phyloP scores from a whole-genome alignment of 2,888 invertebrate species.

The Zootermopsis nevadensis region DNA sequence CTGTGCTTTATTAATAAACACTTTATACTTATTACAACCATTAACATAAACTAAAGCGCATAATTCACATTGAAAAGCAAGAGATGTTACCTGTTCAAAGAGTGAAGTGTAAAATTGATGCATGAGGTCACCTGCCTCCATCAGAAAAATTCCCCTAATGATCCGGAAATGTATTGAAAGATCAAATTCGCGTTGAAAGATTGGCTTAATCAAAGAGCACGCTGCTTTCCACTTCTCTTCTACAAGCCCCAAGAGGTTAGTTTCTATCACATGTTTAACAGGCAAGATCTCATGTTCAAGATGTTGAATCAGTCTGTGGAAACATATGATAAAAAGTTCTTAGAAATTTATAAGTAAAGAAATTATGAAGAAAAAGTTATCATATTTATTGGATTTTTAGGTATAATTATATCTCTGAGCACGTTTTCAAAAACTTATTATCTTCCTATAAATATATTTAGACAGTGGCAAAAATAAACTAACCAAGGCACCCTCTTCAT shows the following conservation, averaged over 20 bases:
- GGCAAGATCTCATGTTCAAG: constrained; percentile 61
- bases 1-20: too few species aligned
- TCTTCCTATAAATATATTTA: too few species aligned
- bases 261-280: constrained; percentile 62
- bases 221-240: constrained; percentile 62
- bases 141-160: constrained; percentile 66
- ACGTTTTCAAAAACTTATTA: too few species aligned
- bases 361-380: too few species aligned
- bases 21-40: not conserved
- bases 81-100: constrained; percentile 63
- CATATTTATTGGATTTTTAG: too few species aligned
- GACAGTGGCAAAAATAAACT: too few species aligned
- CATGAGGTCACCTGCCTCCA: constrained; percentile 68
- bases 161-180: constrained; percentile 64
- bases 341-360: too few species aligned
- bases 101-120: constrained; percentile 65
- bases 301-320: constrained; percentile 56
- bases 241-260: constrained; percentile 62
- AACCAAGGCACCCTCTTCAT: too few species aligned
- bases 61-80: not conserved
- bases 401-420: too few species aligned
- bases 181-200: constrained; percentile 64
- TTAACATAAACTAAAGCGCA: not conserved
- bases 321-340: too few species aligned
- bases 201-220: constrained; percentile 65